Conservation (phyloP, 2,888 invertebrate species). For the Chymomyza amoena region DNA sequence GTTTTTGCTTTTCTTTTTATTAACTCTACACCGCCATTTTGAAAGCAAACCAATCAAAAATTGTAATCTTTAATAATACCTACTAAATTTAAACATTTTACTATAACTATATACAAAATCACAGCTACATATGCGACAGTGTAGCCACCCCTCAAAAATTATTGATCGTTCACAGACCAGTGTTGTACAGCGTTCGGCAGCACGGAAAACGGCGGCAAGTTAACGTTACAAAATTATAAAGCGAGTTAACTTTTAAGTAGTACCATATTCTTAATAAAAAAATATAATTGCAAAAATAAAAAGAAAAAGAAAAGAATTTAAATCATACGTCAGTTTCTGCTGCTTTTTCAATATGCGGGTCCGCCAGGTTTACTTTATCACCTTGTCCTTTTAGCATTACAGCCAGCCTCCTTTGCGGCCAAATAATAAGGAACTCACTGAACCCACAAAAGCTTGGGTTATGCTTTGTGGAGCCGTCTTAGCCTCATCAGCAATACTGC, state of each 20-base stretch:
- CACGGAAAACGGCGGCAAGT: conserved; percentile 6
- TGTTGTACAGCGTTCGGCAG: conserved; percentile 22
- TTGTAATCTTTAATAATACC: conserved; percentile 51
- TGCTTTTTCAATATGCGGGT: conserved; percentile 13
- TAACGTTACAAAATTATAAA: conserved; percentile 10
- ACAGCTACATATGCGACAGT: conserved; percentile 61
- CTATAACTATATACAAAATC: conserved; percentile 65
- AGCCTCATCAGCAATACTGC: conserved; percentile 10
- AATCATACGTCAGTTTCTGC: background rate
- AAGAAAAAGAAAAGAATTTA: background rate
- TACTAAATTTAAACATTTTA: conserved; percentile 69
- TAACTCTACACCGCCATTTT: conserved; percentile 9
- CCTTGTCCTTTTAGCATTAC: conserved; percentile 73
- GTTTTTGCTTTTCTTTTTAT: conserved; percentile 4
- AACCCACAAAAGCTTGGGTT: conserved; percentile 83
- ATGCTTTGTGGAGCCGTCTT: conserved; percentile 55
- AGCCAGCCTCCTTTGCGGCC: conserved; percentile 92
- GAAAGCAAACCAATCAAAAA: conserved; percentile 24
- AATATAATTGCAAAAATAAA: conserved; percentile 32
- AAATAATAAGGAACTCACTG: conserved; percentile 88
- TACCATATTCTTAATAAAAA: conserved; percentile 32
- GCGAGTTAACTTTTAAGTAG: background rate
- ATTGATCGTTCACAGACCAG: background rate
- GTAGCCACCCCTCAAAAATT: background rate
- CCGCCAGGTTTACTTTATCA: conserved; percentile 1